Conservation (phyloP, 2,113 vertebrate genomes). For the Barnardius zonarius region DNA sequence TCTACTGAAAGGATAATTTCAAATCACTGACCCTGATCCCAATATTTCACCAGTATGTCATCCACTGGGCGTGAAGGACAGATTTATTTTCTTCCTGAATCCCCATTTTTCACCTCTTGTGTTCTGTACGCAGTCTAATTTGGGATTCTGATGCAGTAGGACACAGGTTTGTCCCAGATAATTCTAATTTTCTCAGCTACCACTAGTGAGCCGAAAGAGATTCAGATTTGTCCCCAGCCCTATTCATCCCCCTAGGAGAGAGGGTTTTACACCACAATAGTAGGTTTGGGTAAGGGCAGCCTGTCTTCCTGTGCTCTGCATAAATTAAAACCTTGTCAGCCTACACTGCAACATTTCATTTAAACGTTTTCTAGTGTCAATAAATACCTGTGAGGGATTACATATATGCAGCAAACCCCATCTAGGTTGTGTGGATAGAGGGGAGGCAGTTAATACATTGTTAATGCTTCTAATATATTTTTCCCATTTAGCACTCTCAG, state of each 20-base stretch:
- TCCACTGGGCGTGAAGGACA: not conserved
- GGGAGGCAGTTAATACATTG: not conserved
- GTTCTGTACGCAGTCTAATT: not conserved
- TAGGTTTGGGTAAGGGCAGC: not conserved
- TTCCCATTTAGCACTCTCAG: not conserved
- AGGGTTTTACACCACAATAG: constrained; percentile 3
- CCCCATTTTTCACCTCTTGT: not conserved
- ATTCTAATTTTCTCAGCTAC: constrained; percentile 19
- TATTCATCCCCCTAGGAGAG: not conserved
- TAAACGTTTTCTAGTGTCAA: not conserved
- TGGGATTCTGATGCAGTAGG: not conserved
- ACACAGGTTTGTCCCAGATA: not conserved
- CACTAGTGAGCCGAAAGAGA: not conserved
- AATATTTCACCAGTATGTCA: not conserved
- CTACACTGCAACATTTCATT: constrained; percentile 28
- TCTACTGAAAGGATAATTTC: not conserved
- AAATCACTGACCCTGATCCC: not conserved
- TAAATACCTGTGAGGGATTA: not conserved
- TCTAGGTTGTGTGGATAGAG: not conserved
- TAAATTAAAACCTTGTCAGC: constrained; percentile 39
- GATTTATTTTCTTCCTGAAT: not conserved
- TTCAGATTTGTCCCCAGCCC: not conserved
- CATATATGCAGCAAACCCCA: not conserved
- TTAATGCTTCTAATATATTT: not conserved
- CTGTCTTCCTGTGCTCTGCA: not conserved